Percentiles rank a stretch among this genome's conserved stretches.
These are phyloP conservation scores for Condylostylus longicornis DNA, from an alignment of 1,140 invertebrate species.

Conservation along the genomic window DNA sequence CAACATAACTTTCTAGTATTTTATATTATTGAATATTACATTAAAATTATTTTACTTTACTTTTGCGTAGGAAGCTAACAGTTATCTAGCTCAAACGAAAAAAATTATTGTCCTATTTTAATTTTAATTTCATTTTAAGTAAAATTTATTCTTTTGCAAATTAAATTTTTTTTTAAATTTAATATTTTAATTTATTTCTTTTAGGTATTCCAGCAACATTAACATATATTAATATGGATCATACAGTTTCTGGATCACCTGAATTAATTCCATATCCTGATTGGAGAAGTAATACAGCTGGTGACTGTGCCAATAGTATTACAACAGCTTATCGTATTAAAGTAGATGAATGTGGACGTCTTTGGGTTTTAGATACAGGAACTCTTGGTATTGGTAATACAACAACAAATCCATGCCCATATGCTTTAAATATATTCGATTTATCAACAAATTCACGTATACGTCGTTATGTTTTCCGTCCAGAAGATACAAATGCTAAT, in stretches of 20 bases:
- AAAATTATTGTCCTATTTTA: no score
- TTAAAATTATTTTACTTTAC: no score
- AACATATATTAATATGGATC: slow-evolving; percentile 57
- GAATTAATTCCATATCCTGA: slow-evolving; percentile 60
- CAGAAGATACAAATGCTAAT: slow-evolving; percentile 54
- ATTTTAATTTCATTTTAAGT: no score
- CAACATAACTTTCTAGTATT: no score
- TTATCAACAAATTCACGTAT: slow-evolving; percentile 52
- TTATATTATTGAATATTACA: no score
- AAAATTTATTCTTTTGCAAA: no score
- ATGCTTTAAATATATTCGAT: slow-evolving; percentile 58
- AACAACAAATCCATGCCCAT: slow-evolving; percentile 55
- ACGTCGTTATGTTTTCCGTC: slow-evolving; percentile 49
- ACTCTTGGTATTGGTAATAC: slow-evolving; percentile 64
- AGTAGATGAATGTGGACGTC: slow-evolving; percentile 55
- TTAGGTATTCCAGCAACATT: slow-evolving; percentile 64
- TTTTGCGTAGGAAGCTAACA: no score
- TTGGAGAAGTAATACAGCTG: slow-evolving; percentile 54
- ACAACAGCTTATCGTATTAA: slow-evolving; percentile 60
- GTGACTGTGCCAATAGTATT: slow-evolving; percentile 53
- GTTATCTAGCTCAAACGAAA: no score
- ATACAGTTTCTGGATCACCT: slow-evolving; percentile 45
- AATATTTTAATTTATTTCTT: no score
- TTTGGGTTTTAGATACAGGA: slow-evolving; percentile 69
- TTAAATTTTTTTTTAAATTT: no score